Percentiles rank a stretch among this genome's conserved stretches.
Evolutionary conservation across 2,113 vertebrate genomes (phyloP).

Genomic region (Nothocercus nigrocapillus): DNA sequence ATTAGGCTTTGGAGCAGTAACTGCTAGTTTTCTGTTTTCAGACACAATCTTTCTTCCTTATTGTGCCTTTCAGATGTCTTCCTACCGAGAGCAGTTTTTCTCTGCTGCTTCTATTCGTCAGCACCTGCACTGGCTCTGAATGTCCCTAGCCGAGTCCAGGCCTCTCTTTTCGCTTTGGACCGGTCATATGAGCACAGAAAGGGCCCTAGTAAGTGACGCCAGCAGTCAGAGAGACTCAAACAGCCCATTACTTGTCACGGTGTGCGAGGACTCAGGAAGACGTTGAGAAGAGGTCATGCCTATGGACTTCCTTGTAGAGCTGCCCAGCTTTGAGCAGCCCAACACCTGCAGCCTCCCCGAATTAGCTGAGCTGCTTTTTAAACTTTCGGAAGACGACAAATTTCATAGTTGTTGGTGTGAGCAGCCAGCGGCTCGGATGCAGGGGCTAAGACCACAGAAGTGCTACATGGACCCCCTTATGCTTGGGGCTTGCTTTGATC

Average conservation of each 20-base stretch:
- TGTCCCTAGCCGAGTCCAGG: not conserved
- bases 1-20: conserved; percentile 52
- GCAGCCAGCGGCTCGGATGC: not conserved
- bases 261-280: not conserved
- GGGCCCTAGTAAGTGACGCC: not conserved
- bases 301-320: not conserved
- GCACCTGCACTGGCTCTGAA: not conserved
- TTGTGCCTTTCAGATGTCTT: conserved; percentile 21
- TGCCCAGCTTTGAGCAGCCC: not conserved
- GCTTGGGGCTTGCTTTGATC: not conserved
- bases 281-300: not conserved
- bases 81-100: not conserved
- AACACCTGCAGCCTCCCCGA: not conserved
- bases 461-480: not conserved
- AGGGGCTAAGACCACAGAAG: not conserved
- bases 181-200: not conserved
- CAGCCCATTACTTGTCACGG: not conserved
- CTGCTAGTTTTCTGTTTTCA: conserved; percentile 52
- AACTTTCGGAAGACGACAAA: not conserved
- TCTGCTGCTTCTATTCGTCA: not conserved
- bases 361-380: not conserved
- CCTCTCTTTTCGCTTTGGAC: not conserved
- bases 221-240: not conserved
- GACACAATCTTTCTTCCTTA: conserved; percentile 26
- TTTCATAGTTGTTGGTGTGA: no score